Evolutionary conservation across 2,797 vertebrate species (phyloP), one percentile per base, ranked within the genome.

Genomic region (Sebastes nivosus): DNA sequence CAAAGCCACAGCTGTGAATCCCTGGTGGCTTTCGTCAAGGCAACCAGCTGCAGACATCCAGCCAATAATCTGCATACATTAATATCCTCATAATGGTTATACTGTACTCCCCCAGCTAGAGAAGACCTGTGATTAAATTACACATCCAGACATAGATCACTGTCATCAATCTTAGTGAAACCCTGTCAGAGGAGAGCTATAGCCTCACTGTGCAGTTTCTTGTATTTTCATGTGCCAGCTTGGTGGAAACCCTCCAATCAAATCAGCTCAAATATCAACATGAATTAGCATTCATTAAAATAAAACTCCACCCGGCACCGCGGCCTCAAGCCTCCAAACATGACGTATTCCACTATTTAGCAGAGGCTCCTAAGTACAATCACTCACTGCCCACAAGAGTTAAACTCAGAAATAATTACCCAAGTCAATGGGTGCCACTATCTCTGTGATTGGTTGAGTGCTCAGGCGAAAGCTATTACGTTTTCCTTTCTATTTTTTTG

Each of bases 121-220:
- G 92, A 92, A 90, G 92, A 93, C 89, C 82, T 91, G 82, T 88
- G 87, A 96, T 96, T 94, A 94, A 94, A 95, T 96, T 96, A 96
- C 90, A 95, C 95, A 95, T 93, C 93, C 95, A 91, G 80, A 84
- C 52, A 74, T 54, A 83, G 90, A 92, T 93, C 64, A 75, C 57
- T 82, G 80, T 87, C 94, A 94, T 91, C 88, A 71, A 93, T 92
- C 90, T 94, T 77, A 61, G 76, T 88, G 89, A 93, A 89, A 82
- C 32, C 36, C 67, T 88, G 87, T 88, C 87, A 88, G 68, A 55
- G 63, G 72, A 79, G 76, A 54, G 38, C 74, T 38, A 42, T 16
- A 65, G 74, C 75, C 79, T 86, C 50, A 11, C 50, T 14, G 67
- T 76, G 72, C 67, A 72, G 30, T 72, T 69, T 64, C 75, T 73